phyloP scores from a whole-genome alignment of 2,113 vertebrate species.

The Bos taurus region DNA sequence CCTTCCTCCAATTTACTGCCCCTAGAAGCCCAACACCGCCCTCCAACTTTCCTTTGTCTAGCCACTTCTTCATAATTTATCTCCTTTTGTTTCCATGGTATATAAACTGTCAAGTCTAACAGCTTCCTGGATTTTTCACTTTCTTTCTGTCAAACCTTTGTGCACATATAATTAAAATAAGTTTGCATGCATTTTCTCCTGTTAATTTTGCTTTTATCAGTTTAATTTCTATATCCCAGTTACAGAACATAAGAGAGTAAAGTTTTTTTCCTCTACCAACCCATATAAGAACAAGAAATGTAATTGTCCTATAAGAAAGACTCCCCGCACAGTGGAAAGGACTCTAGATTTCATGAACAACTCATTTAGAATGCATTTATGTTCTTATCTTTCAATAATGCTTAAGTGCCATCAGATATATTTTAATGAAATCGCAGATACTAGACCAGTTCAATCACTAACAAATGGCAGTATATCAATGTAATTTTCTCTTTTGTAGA shows the following conservation, averaged over 20 bases:
- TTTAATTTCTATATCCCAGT: neutral
- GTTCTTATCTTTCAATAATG: neutral
- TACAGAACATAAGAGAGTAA: neutral
- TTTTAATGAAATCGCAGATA: neutral
- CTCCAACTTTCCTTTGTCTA: neutral
- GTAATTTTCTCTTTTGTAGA: neutral
- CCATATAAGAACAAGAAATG: neutral
- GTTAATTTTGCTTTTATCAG: neutral
- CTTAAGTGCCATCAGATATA: neutral
- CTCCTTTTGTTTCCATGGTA: neutral
- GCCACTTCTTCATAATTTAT: neutral
- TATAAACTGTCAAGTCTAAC: neutral
- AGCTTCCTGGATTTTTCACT: neutral
- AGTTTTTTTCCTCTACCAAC: neutral
- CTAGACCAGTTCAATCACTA: neutral
- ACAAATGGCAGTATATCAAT: neutral
- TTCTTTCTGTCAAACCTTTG: neutral
- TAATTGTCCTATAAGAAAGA: neutral
- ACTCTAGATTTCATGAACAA: neutral
- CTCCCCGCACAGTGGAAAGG: neutral
- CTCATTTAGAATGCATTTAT: neutral
- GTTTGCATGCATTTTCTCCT: neutral
- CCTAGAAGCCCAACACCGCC: neutral
- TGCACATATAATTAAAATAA: neutral
- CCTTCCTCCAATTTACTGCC: neutral